Evolutionary conservation across 2,888 invertebrate genomes (phyloP), one percentile per base, ranked within the genome.

Genomic region (Lasioglossum lativentre): DNA sequence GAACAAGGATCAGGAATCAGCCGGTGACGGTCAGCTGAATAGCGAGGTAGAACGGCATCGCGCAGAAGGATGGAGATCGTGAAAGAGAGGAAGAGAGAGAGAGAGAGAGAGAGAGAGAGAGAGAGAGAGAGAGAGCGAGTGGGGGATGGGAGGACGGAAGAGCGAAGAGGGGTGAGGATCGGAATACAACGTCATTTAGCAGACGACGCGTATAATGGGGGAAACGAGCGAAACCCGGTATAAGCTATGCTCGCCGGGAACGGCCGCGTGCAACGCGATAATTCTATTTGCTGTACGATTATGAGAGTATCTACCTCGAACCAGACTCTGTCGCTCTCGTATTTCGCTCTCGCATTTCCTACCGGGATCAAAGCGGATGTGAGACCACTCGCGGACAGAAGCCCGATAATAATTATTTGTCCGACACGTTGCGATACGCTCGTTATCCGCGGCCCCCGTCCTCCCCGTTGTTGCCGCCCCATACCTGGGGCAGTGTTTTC

Each of bases 281-380:
- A 94, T 95, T 95, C 95, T 93, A 94, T 94, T 95, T 94, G 92
- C 92, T 92, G 88, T 92, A 91, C 94, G 94, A 95, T 95, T 95
- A 95, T 94, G 94, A 94, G 93, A 94, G 94, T 95, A 95, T 95
- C 94, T 93, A 91, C 92, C 92, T 92, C 93, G 91, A 88, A 92
- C 93, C 94, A 94, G 94, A 92, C 93, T 88, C 88, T 77, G 82
- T 84, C 87, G 86, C 90, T 90, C 91, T 90, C 89, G 90, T 93
- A 89, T 92, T 92, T 89, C 89, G 90, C 88, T 90, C 92, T 89
- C 91, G 91, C 90, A 91, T 93, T 93, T 92, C 92, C 92, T 87
- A 90, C 87, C 89, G 86, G 92, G 92, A 92, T 93, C 92, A 91
- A 92, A 93, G 92, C 91, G 91, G 90, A 91, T 86, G 80, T 83